Evolutionary conservation across 2,113 vertebrate genomes (phyloP), one percentile per base, ranked within the genome.

Genomic region (Helogale parvula): DNA sequence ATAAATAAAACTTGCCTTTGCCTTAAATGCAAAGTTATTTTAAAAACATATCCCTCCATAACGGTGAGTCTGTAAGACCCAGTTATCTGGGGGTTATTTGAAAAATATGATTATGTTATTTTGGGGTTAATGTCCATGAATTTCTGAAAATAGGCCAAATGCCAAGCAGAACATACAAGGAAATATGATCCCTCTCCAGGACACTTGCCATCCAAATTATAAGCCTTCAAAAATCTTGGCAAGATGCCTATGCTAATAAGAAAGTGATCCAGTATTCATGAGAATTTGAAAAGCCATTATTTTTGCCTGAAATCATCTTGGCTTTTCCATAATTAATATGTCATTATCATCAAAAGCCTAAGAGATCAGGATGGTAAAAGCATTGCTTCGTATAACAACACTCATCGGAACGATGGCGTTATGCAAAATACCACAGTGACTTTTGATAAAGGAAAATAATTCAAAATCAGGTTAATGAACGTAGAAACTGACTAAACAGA

Each of bases 231-330:
- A 97, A 90, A 84, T 93, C 84, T 97, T 98, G 96, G 94, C 94
- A 96, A 96, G 68, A 90, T 76, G 94, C 95, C 94, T 89, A 96
- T 68, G 84, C 52, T 97, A 97, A 95, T 97, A 95, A 97, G 92
- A 96, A 98, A 95, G 80, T 97, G 69, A 95, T 96, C 90, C 57
- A 96, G 96, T 93, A 98, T 97, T 97, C 95, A 98, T 92, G 57
- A 98, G 84, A 92, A 96, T 81, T 88, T 97, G 87, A 95, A 96
- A 96, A 97, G 80, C 69, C 87, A 97, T 95, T 96, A 74, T 92
- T 97, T 97, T 95, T 95, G 83, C 87, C 57, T 90, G 69, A 93
- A 97, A 96, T 97, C 29, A 19, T 97, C 35, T 95, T 97, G 84
- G 86, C 50, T 95, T 93, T 96, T 95, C 79, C 95, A 95, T 98